phyloP scores from a whole-genome alignment of 2,888 invertebrate genomes.

The Rhingia rostrata region DNA sequence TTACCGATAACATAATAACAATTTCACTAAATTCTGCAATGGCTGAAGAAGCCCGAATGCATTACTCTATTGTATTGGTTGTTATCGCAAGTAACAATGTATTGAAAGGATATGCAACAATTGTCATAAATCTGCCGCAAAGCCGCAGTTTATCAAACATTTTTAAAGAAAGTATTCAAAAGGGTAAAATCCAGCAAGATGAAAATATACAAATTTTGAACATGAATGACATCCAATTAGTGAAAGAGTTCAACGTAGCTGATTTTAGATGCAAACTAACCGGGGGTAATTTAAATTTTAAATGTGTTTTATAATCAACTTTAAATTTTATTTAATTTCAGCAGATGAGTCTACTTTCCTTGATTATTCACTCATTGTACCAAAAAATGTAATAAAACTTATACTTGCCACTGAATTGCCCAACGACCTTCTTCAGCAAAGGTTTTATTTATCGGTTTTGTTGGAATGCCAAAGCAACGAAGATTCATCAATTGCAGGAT shows the following conservation, averaged over 20 bases:
- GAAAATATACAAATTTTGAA: constrained; percentile 42
- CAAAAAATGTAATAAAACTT: constrained; percentile 46
- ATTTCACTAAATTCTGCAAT: constrained; percentile 36
- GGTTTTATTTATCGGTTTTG: constrained; percentile 49
- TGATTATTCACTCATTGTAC: constrained; percentile 32
- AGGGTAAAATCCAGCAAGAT: constrained; percentile 49
- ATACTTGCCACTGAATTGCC: constrained; percentile 37
- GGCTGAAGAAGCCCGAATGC: constrained; percentile 21
- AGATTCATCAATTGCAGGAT: constrained; percentile 48
- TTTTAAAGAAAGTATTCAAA: constrained; percentile 47
- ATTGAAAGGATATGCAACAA: constrained; percentile 37
- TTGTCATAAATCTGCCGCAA: constrained; percentile 54
- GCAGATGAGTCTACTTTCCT: constrained; percentile 65
- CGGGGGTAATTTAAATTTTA: constrained; percentile 62
- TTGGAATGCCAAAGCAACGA: constrained; percentile 53
- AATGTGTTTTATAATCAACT: neutral
- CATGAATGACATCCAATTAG: constrained; percentile 48
- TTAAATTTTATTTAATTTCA: neutral
- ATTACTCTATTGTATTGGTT: constrained; percentile 43
- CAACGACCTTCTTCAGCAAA: constrained; percentile 10
- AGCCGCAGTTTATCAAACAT: constrained; percentile 31
- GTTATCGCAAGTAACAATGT: constrained; percentile 46
- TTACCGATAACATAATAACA: constrained; percentile 43
- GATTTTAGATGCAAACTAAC: constrained; percentile 60
- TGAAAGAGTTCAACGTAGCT: constrained; percentile 23